A percentile compares a stretch with the other conserved stretches of the same genome.
phyloP scores from a whole-genome alignment of 2,113 vertebrate genomes.

The Neolamprologus falcicula region DNA sequence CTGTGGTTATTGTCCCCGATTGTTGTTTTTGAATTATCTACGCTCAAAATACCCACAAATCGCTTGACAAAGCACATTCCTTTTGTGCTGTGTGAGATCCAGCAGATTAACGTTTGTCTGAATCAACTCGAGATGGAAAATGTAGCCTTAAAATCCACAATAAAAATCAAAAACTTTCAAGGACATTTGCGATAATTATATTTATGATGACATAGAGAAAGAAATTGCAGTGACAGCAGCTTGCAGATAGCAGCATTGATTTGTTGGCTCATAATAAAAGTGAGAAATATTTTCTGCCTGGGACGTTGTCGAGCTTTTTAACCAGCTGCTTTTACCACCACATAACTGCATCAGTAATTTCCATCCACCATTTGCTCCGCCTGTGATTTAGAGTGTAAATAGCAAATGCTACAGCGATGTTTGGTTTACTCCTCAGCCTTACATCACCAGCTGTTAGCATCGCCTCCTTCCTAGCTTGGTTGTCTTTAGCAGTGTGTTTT shows the following conservation, averaged over 20 bases:
- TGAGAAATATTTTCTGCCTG: not conserved
- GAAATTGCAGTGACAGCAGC: not conserved
- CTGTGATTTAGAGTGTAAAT: not conserved
- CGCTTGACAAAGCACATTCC: not conserved
- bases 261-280: not conserved
- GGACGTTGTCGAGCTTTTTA: not conserved
- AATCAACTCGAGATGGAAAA: not conserved
- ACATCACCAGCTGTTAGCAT: not conserved
- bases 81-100: not conserved
- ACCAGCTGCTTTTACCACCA: not conserved
- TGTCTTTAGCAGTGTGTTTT: not conserved
- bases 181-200: not conserved
- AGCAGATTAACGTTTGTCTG: not conserved
- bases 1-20: not conserved
- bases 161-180: not conserved
- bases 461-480: not conserved
- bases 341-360: not conserved
- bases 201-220: not conserved
- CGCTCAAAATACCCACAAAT: not conserved
- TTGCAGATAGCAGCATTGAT: not conserved
- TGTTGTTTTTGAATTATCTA: accelerated
- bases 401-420: not conserved
- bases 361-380: not conserved
- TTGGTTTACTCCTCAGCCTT: not conserved
- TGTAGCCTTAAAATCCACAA: not conserved